Conservation (phyloP, 2,888 invertebrate genomes). For the Tipula helvola region DNA sequence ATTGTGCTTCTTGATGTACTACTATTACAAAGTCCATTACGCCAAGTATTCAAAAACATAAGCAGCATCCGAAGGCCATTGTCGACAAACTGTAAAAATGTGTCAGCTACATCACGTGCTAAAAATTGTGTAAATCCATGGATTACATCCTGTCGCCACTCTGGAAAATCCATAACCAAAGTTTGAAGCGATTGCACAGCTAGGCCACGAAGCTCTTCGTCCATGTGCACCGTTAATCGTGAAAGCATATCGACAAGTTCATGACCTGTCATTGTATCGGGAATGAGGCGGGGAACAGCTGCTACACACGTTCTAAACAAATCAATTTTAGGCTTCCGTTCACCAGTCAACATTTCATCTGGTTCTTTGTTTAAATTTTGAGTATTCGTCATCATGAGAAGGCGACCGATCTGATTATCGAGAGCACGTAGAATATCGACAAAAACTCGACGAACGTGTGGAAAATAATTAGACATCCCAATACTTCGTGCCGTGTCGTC, state of each 20-base stretch:
- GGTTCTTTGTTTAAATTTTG: conserved; percentile 94
- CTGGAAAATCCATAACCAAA: conserved; percentile 88
- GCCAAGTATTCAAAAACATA: conserved; percentile 87
- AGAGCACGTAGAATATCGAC: conserved; percentile 89
- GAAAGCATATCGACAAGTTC: conserved; percentile 91
- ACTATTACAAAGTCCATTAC: conserved; percentile 51
- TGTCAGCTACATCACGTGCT: conserved; percentile 66
- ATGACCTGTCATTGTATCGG: conserved; percentile 90
- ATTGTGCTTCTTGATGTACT: conserved; percentile 9
- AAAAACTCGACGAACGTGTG: conserved; percentile 88
- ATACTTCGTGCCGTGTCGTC: conserved; percentile 94
- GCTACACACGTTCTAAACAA: conserved; percentile 97
- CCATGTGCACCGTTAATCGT: conserved; percentile 93
- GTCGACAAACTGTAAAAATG: conserved; percentile 57
- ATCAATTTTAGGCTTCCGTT: conserved; percentile 95
- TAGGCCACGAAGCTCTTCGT: conserved; percentile 88
- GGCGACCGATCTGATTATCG: conserved; percentile 93
- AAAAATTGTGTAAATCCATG: conserved; percentile 91
- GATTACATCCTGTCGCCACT: conserved; percentile 95
- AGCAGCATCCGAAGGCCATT: conserved; percentile 85
- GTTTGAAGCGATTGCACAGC: conserved; percentile 94
- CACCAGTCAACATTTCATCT: conserved; percentile 84
- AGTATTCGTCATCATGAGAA: conserved; percentile 90
- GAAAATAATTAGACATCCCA: conserved; percentile 94
- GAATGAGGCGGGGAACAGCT: conserved; percentile 92